Base-by-base conservation (phyloP, 2,888 invertebrate genomes). In the Lasius fuliginosus region DNA sequence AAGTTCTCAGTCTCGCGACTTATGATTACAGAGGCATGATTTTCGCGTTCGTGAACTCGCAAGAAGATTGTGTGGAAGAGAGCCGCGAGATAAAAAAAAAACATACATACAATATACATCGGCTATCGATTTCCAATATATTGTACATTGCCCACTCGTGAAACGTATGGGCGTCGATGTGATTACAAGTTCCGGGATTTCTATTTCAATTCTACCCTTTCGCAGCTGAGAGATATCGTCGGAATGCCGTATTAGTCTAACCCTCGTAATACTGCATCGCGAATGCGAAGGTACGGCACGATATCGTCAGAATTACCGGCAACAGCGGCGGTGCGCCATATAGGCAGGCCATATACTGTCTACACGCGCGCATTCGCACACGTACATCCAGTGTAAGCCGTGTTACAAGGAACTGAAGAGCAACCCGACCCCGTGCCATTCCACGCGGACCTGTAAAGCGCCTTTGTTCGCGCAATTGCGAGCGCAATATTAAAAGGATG, bases 381-480 rank as follows among this genome's bases (percentile, higher is more conserved):
- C 74, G 79, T 77, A 79, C 82, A 83, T 82, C 58, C 65, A 62
- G 62, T 49, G 77, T 83, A 49, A 84, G 81, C 49, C 86, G 68
- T 83, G 71, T 86, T 86, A 88, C 88, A 86, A 89, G 88, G 84
- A 89, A 89, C 84, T 64, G 86, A 87, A 87, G 86, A 84, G 82
- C 88, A 85, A 85, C 74, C 82, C 62, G 64, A 79, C 67, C 68
- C 68, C 74, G 67, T 53, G 83, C 81, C 85, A 68, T 87, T 75
- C 77, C 36, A 76, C 67, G 86, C 67, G 73, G 65, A 79, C 89
- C 85, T 87, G 86, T 86, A 82, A 87, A 87, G 85, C 86, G 82
- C 92, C 89, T 92, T 92, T 92, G 92, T 92, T 90, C 88, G 74
- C 87, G 88, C 87, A 86, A 85, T 89, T 87, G 87, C 88, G 87